These are phyloP conservation scores for Brachypteracias leptosomus DNA, from an alignment of 2,113 vertebrate genomes.

Conservation along the genomic window DNA sequence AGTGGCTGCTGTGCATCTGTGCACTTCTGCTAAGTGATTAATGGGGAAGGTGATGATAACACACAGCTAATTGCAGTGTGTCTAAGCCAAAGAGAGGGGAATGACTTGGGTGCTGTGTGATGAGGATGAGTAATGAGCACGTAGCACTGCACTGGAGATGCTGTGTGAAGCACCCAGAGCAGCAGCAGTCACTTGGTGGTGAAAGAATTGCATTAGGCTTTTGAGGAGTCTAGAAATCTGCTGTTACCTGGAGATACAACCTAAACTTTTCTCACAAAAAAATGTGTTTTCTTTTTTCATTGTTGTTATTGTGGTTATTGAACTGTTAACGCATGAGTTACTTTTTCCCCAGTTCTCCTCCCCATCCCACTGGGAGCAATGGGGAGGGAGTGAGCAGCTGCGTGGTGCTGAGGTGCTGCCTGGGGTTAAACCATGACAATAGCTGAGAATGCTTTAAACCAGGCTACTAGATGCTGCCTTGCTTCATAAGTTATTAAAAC, in stretches of 20 bases:
- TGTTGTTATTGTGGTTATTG: neutral
- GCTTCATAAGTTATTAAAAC: neutral
- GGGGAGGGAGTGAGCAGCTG: neutral
- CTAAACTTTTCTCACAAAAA: neutral
- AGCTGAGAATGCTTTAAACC: neutral
- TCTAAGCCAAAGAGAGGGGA: neutral
- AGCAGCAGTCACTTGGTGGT: neutral
- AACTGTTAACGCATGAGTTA: neutral
- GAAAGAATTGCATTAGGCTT: neutral
- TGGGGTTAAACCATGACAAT: neutral
- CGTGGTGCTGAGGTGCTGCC: neutral
- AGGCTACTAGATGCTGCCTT: neutral
- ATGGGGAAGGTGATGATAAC: conserved; percentile 38
- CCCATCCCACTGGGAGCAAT: neutral
- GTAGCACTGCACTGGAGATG: neutral
- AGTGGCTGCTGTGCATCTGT: neutral
- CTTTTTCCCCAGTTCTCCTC: neutral
- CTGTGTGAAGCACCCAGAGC: neutral
- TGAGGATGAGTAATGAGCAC: neutral
- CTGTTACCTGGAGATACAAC: neutral
- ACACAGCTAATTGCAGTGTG: conserved; percentile 2
- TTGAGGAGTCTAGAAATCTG: neutral
- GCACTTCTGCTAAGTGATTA: conserved; percentile 31
- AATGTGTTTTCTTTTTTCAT: neutral
- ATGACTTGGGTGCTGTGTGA: neutral